Evolutionary conservation across 2,888 invertebrate genomes (phyloP), one percentile per base, ranked within the genome.

Genomic region (Leptinotarsa peninsularis): DNA sequence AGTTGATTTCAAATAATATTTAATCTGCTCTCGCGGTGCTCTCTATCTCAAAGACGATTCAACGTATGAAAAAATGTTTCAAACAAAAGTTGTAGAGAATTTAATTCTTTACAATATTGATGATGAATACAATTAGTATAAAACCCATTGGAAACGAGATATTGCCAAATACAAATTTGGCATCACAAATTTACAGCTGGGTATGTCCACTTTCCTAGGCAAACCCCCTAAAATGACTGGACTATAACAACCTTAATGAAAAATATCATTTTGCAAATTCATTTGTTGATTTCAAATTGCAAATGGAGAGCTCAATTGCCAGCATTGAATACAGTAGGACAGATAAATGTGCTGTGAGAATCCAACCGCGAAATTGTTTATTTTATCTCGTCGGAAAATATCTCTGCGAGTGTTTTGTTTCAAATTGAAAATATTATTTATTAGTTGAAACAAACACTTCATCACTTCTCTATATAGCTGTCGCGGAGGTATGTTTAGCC

Each of bases 391-490:
- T 49, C 56, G 18, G 58, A 4, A 58, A 43, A 58, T 49, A 70
- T 70, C 58, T 70, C 56, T 43, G 21, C 13, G n/a, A 70, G 70
- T 70, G 70, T 60, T 60, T 56, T 60, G 58, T 54, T 70, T 50
- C 17, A 43, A 58, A 56, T 70, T 54, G 70, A 70, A 70, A 58
- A 70, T 60, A 70, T 70, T 70, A 70, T 70, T 70, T 70, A 70
- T 70, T 70, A 70, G 56, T 70, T 49, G 54, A 43, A 70, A 70
- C 70, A 70, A 69, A 58, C 70, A 70, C 70, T 70, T 58, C 58
- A 70, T 70, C 70, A 70, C 60, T 60, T 70, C 49, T 43, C 70
- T 49, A 17, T 58, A 58, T 58, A 33, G 70, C 70, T 58, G 58
- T 60, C 70, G 58, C 3, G 27, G 21, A 70, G 70, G 70, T 58